These are phyloP conservation scores for Phymastichus coffea DNA, from an alignment of 1,140 invertebrate genomes.

Conservation along the genomic window DNA sequence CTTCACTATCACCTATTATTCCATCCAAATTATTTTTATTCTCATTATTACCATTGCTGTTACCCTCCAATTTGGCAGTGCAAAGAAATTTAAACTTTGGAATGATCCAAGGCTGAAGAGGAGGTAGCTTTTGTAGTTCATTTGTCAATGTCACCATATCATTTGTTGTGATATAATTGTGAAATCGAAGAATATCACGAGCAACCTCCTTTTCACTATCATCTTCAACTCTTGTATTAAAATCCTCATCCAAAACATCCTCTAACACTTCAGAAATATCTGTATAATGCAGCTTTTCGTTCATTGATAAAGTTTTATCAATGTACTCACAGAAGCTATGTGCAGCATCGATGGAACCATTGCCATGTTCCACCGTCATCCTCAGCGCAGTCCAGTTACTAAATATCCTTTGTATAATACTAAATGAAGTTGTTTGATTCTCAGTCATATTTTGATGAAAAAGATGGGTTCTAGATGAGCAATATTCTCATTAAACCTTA, in stretches of 20 bases:
- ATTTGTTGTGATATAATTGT: constrained; percentile 32
- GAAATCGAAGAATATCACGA: constrained; percentile 37
- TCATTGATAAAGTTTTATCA: constrained; percentile 37
- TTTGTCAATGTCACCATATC: constrained; percentile 22
- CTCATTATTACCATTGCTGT: not conserved
- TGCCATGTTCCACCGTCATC: constrained; percentile 45
- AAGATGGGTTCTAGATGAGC: no score
- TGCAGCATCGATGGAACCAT: constrained; percentile 36
- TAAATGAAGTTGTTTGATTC: not conserved
- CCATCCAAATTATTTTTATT: not conserved
- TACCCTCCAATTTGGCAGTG: not conserved
- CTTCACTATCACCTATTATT: constrained; percentile 20
- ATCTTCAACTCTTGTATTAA: constrained; percentile 41
- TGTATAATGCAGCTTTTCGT: constrained; percentile 26
- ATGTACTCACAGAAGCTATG: constrained; percentile 37
- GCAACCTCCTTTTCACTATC: constrained; percentile 41
- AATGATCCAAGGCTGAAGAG: constrained; percentile 37
- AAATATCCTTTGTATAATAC: constrained; percentile 37
- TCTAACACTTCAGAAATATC: constrained; percentile 34
- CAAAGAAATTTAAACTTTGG: no score
- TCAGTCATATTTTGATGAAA: not conserved
- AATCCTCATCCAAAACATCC: constrained; percentile 41
- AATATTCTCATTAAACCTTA: no score
- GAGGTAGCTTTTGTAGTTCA: constrained; percentile 39
- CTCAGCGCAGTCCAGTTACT: constrained; percentile 47